Evolutionary conservation across 2,888 invertebrate species (phyloP).

Genomic region (Dasypolia templi): DNA sequence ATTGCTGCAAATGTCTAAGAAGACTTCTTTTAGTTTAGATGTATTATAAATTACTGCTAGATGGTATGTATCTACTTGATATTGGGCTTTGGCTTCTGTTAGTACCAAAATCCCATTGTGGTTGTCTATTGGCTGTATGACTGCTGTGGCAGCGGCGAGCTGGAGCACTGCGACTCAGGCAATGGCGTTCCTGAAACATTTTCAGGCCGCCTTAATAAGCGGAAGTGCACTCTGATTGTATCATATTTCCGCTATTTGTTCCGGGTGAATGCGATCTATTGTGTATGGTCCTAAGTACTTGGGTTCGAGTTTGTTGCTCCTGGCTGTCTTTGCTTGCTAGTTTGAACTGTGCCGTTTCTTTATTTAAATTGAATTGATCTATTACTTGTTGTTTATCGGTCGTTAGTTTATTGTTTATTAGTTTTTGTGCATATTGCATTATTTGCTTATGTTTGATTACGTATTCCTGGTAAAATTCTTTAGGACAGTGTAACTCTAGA

Average conservation of each 20-base stretch:
- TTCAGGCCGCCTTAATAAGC: conserved; percentile 62
- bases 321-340: conserved; percentile 64
- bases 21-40: conserved; percentile 37
- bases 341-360: conserved; percentile 51
- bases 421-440: conserved; percentile 60
- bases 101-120: too few relatives aligned
- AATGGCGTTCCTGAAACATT: conserved; percentile 63
- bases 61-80: conserved; percentile 47
- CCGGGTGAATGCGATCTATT: conserved; percentile 63
- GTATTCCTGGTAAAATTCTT: conserved; percentile 92
- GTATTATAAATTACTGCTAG: conserved; percentile 53
- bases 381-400: conserved; percentile 53
- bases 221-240: conserved; percentile 63
- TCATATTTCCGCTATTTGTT: conserved; percentile 66
- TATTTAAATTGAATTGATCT: conserved; percentile 41
- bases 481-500: conserved; percentile 67
- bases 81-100: too few relatives aligned
- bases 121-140: too few relatives aligned
- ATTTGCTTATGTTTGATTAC: conserved; percentile 91
- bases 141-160: too few relatives aligned
- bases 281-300: conserved; percentile 42
- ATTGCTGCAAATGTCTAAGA: conserved; percentile 42
- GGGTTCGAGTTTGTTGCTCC: conserved; percentile 59
- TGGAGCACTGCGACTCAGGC: conserved; percentile 50
- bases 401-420: conserved; percentile 40